These are phyloP conservation scores for Cyprinodon tularosa DNA, from an alignment of 2,113 vertebrate species.

Conservation along the genomic window DNA sequence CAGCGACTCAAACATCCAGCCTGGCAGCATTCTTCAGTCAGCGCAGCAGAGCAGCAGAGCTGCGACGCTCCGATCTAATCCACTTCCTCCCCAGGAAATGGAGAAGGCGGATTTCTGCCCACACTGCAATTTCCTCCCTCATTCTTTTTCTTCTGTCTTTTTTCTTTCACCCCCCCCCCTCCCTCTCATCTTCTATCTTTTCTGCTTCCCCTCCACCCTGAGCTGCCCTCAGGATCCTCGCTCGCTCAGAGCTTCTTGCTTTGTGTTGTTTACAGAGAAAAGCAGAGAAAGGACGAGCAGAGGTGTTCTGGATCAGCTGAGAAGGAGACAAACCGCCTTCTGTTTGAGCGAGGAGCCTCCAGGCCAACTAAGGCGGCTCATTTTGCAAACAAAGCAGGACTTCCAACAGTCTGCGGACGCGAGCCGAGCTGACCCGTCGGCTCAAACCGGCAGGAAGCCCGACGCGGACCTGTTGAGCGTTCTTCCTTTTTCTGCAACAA, in stretches of 20 bases:
- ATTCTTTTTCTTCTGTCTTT: conserved; percentile 66
- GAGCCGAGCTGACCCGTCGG: conserved; percentile 51
- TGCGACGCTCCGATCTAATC: conserved; percentile 74
- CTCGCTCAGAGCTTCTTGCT: conserved; percentile 60
- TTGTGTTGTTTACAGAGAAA: conserved; percentile 53
- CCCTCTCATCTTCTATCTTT: not conserved
- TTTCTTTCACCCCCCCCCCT: conserved; percentile 1
- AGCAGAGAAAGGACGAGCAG: conserved; percentile 38
- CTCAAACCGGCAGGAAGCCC: conserved; percentile 62
- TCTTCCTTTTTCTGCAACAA: conserved; percentile 78
- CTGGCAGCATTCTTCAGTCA: conserved; percentile 67
- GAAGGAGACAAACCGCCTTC: conserved; percentile 34
- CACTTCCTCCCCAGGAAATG: conserved; percentile 83
- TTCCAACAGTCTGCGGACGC: conserved; percentile 61
- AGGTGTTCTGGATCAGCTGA: conserved; percentile 28
- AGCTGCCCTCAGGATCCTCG: conserved; percentile 47
- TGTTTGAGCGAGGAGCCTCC: conserved; percentile 6
- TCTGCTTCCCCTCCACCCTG: conserved; percentile 31
- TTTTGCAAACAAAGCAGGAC: conserved; percentile 29
- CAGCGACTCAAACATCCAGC: conserved; percentile 52
- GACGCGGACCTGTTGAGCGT: conserved; percentile 63
- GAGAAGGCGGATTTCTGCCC: conserved; percentile 81
- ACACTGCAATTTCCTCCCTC: conserved; percentile 83
- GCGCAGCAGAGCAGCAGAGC: conserved; percentile 72
- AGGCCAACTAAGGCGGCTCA: too few relatives aligned